Evolutionary conservation across 2,113 vertebrate genomes (phyloP), one percentile per base, ranked within the genome.

Genomic region (Azemiops feae): DNA sequence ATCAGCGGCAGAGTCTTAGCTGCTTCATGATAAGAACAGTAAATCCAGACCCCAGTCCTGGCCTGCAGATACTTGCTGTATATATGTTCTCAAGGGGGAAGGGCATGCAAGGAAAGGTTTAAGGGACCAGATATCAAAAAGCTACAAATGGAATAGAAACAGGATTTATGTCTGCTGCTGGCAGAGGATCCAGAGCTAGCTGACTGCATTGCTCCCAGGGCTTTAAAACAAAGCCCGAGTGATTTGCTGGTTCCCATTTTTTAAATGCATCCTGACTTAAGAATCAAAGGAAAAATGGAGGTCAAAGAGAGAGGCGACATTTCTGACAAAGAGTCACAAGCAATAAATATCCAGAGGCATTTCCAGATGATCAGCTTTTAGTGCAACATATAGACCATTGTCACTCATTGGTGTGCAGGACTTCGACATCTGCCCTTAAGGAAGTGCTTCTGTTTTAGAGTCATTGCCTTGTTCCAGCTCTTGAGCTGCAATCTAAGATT

Each of bases 91-190:
- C 88, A 90, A 47, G 43, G 74, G 92, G 92, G 85, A 43, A 20
- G 74, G 88, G 53, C 69, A 93, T 86, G 54, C 88, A 47, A 88
- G 88, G 91, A 89, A 93, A 93, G 69, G 74, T 58, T 93, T 93
- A 58, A 93, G 30, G 92, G 64, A 45, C 43, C 88, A 90, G 88
- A 93, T 89, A 93, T 93, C 92, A 93, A 93, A 90, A 85, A 91
- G 86, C 93, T 91, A 91, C 90, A 93, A 89, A 93, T 53, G 86
- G 86, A 81, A 81, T n/a, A 69, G 53, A 88, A 85, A 85, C 64
- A 90, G 43, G 57, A 85, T 93, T 91, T 91, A 88, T 91, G 90
- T 88, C 87, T 93, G 86, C 16, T 54, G 86, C 90, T 91, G 90
- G 64, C 74, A 91, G 89, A 86, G 53, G 86, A 88, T 93, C 60